A percentile compares a stretch with the other conserved stretches of the same genome.
These are phyloP conservation scores for Clarias batrachus DNA, from an alignment of 2,113 vertebrate species.

Conservation along the genomic window DNA sequence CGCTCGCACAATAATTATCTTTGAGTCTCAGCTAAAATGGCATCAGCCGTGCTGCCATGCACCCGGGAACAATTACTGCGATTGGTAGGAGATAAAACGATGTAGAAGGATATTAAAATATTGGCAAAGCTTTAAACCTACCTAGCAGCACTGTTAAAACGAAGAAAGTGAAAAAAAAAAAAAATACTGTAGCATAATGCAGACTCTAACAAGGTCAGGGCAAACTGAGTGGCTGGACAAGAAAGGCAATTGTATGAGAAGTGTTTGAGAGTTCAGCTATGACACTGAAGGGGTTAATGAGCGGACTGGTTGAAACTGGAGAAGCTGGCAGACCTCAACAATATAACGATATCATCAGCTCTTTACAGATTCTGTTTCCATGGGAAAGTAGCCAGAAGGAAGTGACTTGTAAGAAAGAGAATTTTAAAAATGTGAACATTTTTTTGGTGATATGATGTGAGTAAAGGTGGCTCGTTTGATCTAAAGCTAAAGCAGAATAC, in stretches of 20 bases:
- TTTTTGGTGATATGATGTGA: background rate
- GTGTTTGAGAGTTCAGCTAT: background rate
- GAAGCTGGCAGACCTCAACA: background rate
- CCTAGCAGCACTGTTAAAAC: background rate
- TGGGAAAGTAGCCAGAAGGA: background rate
- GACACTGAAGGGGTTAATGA: background rate
- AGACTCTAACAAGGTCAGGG: background rate
- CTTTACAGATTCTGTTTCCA: background rate
- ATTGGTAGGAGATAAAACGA: no score
- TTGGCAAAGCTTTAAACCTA: background rate
- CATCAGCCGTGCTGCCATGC: no score
- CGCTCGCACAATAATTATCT: background rate
- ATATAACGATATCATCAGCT: background rate
- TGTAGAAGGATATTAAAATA: background rate
- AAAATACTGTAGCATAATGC: no score
- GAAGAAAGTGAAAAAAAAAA: background rate
- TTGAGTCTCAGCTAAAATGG: background rate
- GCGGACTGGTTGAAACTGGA: background rate
- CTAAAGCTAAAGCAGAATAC: no score
- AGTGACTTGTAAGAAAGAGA: background rate
- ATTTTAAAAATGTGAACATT: no score
- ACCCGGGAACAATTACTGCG: no score
- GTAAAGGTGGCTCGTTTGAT: background rate
- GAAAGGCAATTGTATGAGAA: background rate
- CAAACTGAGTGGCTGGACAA: background rate